Evolutionary conservation across 1,140 invertebrate species (phyloP).

Genomic region (Arion vulgaris): DNA sequence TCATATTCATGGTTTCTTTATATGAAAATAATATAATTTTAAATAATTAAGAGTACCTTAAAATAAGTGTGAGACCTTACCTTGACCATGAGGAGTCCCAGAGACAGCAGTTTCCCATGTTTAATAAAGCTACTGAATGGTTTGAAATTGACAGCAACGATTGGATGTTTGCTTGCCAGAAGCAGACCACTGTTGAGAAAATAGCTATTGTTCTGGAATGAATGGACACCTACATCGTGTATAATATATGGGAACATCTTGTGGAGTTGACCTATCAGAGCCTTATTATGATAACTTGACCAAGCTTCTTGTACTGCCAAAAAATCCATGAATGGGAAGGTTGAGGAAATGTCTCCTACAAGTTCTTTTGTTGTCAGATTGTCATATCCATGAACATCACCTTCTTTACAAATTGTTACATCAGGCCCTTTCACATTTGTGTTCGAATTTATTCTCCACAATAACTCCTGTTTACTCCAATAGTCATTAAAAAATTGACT

Average conservation of each 20-base stretch:
- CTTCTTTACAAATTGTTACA: no score
- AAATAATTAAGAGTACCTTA: no score
- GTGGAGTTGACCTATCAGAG: constrained; percentile 58
- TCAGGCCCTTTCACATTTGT: no score
- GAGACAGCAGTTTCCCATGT: constrained; percentile 59
- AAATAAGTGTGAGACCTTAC: no score
- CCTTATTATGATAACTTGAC: constrained; percentile 51
- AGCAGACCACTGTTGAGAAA: constrained; percentile 69
- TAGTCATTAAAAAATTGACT: constrained; percentile 50
- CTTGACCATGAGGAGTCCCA: constrained; percentile 70
- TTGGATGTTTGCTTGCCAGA: constrained; percentile 69
- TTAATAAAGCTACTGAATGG: constrained; percentile 54
- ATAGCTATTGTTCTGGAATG: constrained; percentile 50
- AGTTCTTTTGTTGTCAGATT: background rate
- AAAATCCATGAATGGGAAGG: constrained; percentile 61
- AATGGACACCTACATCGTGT: constrained; percentile 57
- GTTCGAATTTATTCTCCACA: background rate
- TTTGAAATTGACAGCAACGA: constrained; percentile 67
- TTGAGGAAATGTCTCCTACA: constrained; percentile 45
- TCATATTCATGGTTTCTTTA: no score
- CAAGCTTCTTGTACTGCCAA: constrained; percentile 63
- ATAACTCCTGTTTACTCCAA: constrained; percentile 32
- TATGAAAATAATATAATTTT: no score
- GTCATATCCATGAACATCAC: background rate
- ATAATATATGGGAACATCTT: constrained; percentile 64